Conservation (phyloP, 2,888 invertebrate species). For the Drosophila gaucha region DNA sequence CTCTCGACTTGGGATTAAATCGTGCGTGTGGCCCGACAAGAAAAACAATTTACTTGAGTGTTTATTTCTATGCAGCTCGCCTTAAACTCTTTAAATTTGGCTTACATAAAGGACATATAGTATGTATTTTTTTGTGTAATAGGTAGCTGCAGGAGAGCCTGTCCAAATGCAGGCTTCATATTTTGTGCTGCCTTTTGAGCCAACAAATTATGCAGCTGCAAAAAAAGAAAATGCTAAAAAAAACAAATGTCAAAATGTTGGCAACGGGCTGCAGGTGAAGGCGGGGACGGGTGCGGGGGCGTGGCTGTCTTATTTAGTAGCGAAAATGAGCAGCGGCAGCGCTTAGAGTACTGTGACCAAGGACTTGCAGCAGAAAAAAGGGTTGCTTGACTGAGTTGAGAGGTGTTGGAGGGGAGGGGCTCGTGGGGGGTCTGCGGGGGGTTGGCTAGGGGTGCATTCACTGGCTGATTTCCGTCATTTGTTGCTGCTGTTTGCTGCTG, state of each 20-base stretch:
- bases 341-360: slow-evolving; percentile 49
- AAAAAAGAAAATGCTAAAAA: slow-evolving; percentile 15
- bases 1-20: slow-evolving; percentile 54
- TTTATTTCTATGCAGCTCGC: slow-evolving; percentile 20
- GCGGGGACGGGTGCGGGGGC: neutral
- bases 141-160: slow-evolving; percentile 3
- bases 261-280: slow-evolving; percentile 15
- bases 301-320: slow-evolving; percentile 73
- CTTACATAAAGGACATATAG: slow-evolving; percentile 11
- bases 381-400: slow-evolving; percentile 32
- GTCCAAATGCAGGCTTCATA: slow-evolving; percentile 38
- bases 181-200: slow-evolving; percentile 41
- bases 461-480: slow-evolving; percentile 76
- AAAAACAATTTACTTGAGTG: slow-evolving; percentile 51
- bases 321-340: slow-evolving; percentile 77
- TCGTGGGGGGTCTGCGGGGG: neutral
- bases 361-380: slow-evolving; percentile 50
- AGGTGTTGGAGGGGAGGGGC: neutral
- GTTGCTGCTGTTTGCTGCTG: slow-evolving; percentile 40
- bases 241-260: slow-evolving; percentile 71
- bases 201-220: slow-evolving; percentile 42
- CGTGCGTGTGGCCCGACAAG: slow-evolving; percentile 59
- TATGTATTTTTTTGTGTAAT: neutral
- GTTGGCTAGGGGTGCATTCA: slow-evolving; percentile 50
- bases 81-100: slow-evolving; percentile 41